Conservation (phyloP, 2,797 vertebrate species). For the Toxotes lorentzi region DNA sequence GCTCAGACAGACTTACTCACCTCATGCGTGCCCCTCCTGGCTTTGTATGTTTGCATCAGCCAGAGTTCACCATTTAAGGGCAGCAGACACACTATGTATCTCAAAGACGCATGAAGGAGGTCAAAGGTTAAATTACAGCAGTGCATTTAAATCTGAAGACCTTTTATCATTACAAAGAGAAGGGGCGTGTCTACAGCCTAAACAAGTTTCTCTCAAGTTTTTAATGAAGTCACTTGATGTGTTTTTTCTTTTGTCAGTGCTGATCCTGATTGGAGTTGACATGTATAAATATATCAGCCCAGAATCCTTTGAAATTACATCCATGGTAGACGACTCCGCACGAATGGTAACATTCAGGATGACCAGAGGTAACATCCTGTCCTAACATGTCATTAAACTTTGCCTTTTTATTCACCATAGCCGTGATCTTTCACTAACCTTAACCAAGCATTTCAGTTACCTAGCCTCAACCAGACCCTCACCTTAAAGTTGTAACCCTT, state of each 20-base stretch:
- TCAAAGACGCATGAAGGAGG: neutral
- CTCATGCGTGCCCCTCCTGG: conserved; percentile 19
- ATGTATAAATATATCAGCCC: neutral
- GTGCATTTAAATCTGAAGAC: conserved; percentile 26
- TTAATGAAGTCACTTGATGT: conserved; percentile 26
- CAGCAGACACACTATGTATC: conserved; percentile 8
- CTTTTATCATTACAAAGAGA: conserved; percentile 10
- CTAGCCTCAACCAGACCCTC: no score
- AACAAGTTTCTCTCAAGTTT: conserved; percentile 11
- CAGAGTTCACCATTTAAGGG: conserved; percentile 39
- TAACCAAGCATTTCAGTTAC: no score
- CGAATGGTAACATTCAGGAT: neutral
- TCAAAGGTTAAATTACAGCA: conserved; percentile 39
- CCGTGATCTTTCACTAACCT: no score
- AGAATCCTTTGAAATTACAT: neutral
- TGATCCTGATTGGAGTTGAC: neutral
- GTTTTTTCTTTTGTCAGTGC: neutral
- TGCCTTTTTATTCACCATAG: neutral
- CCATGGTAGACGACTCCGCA: neutral
- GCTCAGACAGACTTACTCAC: conserved; percentile 54
- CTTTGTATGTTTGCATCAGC: conserved; percentile 35
- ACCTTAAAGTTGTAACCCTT: neutral
- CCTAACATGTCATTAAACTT: neutral
- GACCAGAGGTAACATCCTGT: neutral
- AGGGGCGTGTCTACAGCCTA: conserved; percentile 21